These are phyloP conservation scores for Atlantisia rogersi DNA, from an alignment of 2,113 vertebrate genomes.

Conservation along the genomic window DNA sequence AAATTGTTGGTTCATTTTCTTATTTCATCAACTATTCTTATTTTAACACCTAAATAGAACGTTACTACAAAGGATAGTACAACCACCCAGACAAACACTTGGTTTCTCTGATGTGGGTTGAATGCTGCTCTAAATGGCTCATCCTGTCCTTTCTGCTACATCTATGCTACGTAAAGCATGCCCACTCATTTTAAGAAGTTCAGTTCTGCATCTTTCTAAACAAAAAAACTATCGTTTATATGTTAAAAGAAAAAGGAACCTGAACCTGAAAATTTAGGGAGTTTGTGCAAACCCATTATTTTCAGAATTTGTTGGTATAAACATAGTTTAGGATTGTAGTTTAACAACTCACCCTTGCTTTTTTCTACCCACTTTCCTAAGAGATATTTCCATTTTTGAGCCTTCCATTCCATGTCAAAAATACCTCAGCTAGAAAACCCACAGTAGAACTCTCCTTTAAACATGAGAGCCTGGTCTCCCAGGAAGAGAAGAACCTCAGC, in stretches of 20 bases:
- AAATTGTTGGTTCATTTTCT: neutral
- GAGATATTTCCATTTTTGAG: neutral
- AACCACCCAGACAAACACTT: neutral
- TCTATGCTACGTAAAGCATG: neutral
- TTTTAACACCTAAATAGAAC: neutral
- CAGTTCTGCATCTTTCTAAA: neutral
- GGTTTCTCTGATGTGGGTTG: neutral
- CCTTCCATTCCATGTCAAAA: neutral
- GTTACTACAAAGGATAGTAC: neutral
- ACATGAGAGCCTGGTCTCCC: neutral
- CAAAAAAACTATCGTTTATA: neutral
- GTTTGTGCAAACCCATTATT: neutral
- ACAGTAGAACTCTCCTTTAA: neutral
- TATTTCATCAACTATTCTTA: neutral
- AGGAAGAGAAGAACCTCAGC: neutral
- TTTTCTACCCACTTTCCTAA: neutral
- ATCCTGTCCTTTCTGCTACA: neutral
- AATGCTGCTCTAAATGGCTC: neutral
- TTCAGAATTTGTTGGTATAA: neutral
- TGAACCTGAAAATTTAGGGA: neutral
- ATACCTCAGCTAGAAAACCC: neutral
- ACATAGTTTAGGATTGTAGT: neutral
- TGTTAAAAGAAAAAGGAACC: neutral
- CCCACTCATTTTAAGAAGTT: neutral
- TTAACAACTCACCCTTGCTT: neutral